Conservation (phyloP, 2,797 vertebrate genomes). For the Eidolon dupreanum region DNA sequence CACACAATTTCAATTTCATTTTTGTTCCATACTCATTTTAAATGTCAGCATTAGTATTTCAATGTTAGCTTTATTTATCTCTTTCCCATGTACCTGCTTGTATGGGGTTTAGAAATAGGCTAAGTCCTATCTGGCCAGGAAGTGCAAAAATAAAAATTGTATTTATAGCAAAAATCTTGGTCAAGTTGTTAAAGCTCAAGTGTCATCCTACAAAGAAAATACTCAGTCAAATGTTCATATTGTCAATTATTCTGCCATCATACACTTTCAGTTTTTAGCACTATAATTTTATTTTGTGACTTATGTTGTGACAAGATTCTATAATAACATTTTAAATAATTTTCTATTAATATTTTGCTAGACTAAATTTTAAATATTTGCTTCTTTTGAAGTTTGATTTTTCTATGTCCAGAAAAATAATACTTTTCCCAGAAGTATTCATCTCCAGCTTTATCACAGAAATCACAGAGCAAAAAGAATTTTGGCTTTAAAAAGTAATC, state of each 20-base stretch:
- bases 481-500: neutral
- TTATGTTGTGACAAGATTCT: neutral
- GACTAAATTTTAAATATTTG: neutral
- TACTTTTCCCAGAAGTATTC: neutral
- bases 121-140: neutral
- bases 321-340: neutral
- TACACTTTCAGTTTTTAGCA: neutral
- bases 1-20: neutral
- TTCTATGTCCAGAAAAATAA: neutral
- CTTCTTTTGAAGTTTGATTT: neutral
- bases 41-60: neutral
- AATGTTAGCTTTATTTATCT: neutral
- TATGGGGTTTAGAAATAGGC: neutral
- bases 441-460: neutral
- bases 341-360: neutral
- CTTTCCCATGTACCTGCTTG: neutral
- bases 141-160: neutral
- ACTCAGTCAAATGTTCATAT: neutral
- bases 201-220: neutral
- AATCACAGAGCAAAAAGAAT: neutral
- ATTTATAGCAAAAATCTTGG: neutral
- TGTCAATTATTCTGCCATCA: neutral
- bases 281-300: neutral
- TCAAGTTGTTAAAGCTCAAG: neutral
- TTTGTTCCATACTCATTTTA: neutral